Conservation (phyloP, 2,888 invertebrate genomes). For the Rhingia rostrata region DNA sequence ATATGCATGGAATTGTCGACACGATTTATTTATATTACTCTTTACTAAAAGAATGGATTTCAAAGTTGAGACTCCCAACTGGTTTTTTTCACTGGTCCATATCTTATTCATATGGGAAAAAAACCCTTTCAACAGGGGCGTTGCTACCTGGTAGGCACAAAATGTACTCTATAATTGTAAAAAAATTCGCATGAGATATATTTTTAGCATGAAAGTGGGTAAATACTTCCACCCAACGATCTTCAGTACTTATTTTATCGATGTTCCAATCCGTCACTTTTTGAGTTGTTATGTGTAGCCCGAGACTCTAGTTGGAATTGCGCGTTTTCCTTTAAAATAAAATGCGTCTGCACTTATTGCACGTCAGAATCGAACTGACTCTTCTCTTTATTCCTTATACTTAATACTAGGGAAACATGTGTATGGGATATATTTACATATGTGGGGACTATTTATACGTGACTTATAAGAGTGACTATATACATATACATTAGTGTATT, state of each 20-base stretch:
- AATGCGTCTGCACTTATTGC: no score
- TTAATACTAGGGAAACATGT: no score
- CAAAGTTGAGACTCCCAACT: constrained; percentile 15
- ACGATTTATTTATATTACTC: background rate
- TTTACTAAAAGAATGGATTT: no score
- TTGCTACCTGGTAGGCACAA: constrained; percentile 26
- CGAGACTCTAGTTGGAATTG: background rate
- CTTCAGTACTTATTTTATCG: no score
- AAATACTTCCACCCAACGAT: constrained; percentile 19
- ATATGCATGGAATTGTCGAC: background rate
- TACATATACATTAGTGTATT: no score
- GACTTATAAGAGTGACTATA: no score
- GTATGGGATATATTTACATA: no score
- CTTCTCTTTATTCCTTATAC: no score
- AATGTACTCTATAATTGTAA: constrained; percentile 27
- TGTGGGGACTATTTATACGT: no score
- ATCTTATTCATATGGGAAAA: constrained; percentile 6
- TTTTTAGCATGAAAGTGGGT: constrained; percentile 13
- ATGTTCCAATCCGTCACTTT: constrained; percentile 28
- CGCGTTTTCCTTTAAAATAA: no score
- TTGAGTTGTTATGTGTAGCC: constrained; percentile 10
- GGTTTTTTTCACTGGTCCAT: constrained; percentile 21
- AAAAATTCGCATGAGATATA: constrained; percentile 22
- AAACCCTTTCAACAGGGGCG: constrained; percentile 18
- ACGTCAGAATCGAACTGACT: no score